A percentile compares a stretch with the other conserved stretches of the same genome.
phyloP scores from a whole-genome alignment of 2,888 invertebrate genomes.

The Heliconius charithonia region DNA sequence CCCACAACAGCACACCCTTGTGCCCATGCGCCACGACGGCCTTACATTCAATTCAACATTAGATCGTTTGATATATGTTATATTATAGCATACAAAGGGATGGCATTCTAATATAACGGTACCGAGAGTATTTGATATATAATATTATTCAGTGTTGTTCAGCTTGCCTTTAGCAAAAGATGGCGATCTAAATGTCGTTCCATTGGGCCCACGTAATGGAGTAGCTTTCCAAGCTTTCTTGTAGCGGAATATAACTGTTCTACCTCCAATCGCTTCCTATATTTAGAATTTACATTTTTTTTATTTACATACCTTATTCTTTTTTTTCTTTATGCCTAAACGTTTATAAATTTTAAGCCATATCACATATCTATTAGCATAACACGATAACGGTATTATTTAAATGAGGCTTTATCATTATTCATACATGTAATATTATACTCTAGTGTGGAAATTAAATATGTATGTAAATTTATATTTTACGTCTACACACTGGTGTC shows the following conservation, averaged over 20 bases:
- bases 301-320: constrained; percentile 9
- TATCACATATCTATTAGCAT: constrained; percentile 14
- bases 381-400: constrained; percentile 1
- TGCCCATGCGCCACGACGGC: no score
- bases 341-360: background rate
- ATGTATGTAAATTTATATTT: no score
- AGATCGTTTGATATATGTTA: constrained; percentile 51
- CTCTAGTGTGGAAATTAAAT: no score
- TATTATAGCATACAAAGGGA: constrained; percentile 61
- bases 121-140: constrained; percentile 36
- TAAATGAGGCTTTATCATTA: background rate
- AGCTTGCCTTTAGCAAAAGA: constrained; percentile 58
- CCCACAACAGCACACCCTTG: no score
- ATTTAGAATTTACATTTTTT: constrained; percentile 32
- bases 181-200: constrained; percentile 69
- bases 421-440: constrained; percentile 2
- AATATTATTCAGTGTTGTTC: constrained; percentile 51
- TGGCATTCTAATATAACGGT: constrained; percentile 65
- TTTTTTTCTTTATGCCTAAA: background rate
- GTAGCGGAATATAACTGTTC: constrained; percentile 56
- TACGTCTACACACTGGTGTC: no score
- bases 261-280: constrained; percentile 39
- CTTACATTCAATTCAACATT: constrained; percentile 50
- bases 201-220: constrained; percentile 68
- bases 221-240: constrained; percentile 59